Base-by-base conservation (phyloP, 1,140 invertebrate genomes). In the Heliconius himera region DNA sequence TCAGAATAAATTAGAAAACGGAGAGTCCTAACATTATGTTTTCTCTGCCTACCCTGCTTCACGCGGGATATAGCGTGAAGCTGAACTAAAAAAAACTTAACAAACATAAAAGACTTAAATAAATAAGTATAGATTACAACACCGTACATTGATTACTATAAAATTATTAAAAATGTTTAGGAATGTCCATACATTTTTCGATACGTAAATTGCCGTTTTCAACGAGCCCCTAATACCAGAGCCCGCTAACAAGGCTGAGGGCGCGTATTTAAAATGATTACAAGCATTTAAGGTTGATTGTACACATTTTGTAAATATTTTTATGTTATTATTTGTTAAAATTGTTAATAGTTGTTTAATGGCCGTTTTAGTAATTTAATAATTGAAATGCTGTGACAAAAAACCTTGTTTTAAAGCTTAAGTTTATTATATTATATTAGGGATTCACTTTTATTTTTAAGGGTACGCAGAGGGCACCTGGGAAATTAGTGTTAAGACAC, bases 251-350 rank as follows among this genome's bases (percentile, higher is more conserved):
- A 66, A 66, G 60, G 60, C 80, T 85, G 86, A 87, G 85, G 88
- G 86, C 85, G 77, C 84, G 60, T 81, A 87, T 89, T 85, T 87
- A 88, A 87, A 86, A 83, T 89, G 81, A 88, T 92, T 90, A 90
- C 83, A 83, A 82, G 89, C 91, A 92, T 89, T 91, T 90, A 90
- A 70, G 83, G 49, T 16, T 91, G 88, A 92, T 91, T 90, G 90
- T 87, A 89, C 89, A 92, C 84, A 89, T 90, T 89, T 88, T 87
- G 73, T 66, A 11, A 3, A 29, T 66, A 29, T 66, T 60, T 66
- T 66, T 66, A 29, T 66, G 11, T 29, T 56, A 56, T 56, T 56
- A 56, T 56, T 56, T 56, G 54, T 56, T 5, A 26, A 56, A 56
- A 2, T 22, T 66, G 60, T 66, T 16, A 66, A 66, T 26, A 0